Evolutionary conservation across 2,888 invertebrate genomes (phyloP).

Genomic region (Morpho achilles): DNA sequence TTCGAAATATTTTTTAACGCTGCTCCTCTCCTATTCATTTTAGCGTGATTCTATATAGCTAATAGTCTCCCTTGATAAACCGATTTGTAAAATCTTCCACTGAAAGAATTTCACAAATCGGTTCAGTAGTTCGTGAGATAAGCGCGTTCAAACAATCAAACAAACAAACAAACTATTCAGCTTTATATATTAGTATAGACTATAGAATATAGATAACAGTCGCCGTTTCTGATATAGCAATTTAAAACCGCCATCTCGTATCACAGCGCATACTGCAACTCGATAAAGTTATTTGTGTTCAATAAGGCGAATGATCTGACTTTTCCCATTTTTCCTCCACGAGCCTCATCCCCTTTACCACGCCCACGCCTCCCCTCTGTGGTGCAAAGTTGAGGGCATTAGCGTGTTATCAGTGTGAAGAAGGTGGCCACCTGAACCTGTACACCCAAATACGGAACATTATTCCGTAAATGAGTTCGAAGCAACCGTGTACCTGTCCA

Average conservation of each 20-base stretch:
- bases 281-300: slow-evolving; percentile 74
- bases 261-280: slow-evolving; percentile 56
- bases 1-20: too few relatives aligned
- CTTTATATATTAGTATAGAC: too few relatives aligned
- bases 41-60: too few relatives aligned
- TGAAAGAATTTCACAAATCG: too few relatives aligned
- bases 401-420: slow-evolving; percentile 79
- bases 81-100: too few relatives aligned
- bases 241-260: slow-evolving; percentile 27
- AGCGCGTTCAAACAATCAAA: too few relatives aligned
- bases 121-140: too few relatives aligned
- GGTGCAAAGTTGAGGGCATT: slow-evolving; percentile 80
- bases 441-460: slow-evolving; percentile 34
- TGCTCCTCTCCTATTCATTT: too few relatives aligned
- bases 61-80: too few relatives aligned
- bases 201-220: too few relatives aligned
- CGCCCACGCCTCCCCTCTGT: slow-evolving; percentile 51
- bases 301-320: slow-evolving; percentile 74
- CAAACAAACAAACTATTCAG: too few relatives aligned
- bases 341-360: slow-evolving; percentile 40
- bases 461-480: background rate
- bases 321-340: slow-evolving; percentile 73
- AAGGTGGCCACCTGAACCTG: slow-evolving; percentile 72
- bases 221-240: background rate
- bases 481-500: slow-evolving; percentile 9